Evolutionary conservation across 2,113 vertebrate species (phyloP).

Genomic region (Oplegnathus fasciatus): DNA sequence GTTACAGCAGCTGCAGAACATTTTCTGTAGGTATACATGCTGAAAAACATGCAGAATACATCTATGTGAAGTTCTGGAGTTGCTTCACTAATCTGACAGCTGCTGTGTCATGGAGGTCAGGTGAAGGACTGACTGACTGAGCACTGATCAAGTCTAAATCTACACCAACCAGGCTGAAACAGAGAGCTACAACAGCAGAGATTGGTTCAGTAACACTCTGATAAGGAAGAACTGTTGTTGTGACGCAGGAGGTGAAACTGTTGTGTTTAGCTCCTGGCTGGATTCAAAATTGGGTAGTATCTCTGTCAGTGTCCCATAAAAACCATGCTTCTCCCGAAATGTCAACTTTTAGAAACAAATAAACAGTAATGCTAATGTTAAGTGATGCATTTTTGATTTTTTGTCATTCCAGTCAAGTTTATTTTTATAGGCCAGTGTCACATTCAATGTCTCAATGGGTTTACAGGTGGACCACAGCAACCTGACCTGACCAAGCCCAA

Average conservation of each 20-base stretch:
- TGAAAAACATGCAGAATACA: neutral
- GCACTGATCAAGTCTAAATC: neutral
- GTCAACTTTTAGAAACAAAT: neutral
- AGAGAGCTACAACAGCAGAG: neutral
- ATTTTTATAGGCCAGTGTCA: neutral
- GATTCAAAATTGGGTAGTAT: constrained; percentile 1
- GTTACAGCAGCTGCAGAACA: too few relatives aligned
- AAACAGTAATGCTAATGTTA: neutral
- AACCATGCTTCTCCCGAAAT: neutral
- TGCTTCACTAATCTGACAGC: neutral
- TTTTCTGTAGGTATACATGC: neutral
- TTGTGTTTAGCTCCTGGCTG: neutral
- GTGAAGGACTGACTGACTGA: neutral
- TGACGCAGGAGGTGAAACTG: constrained; percentile 33
- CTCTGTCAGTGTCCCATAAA: neutral
- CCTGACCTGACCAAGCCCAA: neutral
- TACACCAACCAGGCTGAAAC: neutral
- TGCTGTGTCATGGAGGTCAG: constrained; percentile 1
- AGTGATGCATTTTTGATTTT: neutral
- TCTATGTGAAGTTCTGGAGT: neutral
- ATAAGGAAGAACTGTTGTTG: constrained; percentile 17
- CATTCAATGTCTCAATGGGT: neutral
- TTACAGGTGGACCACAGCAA: neutral
- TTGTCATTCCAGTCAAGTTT: neutral
- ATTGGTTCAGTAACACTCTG: neutral